Evolutionary conservation across 2,888 invertebrate species (phyloP).

Genomic region (Mellilla xanthometata): DNA sequence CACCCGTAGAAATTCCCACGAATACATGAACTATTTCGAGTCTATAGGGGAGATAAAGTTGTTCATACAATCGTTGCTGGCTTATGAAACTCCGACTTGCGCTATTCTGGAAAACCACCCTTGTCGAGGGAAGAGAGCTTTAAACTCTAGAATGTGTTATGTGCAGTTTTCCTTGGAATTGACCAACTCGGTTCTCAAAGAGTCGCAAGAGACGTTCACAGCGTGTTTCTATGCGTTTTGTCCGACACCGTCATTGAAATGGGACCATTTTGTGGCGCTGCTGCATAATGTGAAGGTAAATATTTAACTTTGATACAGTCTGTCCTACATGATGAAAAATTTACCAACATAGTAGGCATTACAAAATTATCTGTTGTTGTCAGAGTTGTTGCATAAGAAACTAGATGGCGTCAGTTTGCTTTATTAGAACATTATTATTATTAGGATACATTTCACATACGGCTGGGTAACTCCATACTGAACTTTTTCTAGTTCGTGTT

Average conservation of each 20-base stretch:
- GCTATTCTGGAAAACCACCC: slow-evolving; percentile 50
- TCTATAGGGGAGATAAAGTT: slow-evolving; percentile 93
- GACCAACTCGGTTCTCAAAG: slow-evolving; percentile 90
- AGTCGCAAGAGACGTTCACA: slow-evolving; percentile 95
- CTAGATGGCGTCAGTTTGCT: no score
- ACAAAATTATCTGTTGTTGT: no score
- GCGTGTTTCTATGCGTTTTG: slow-evolving; percentile 98
- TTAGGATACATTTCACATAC: no score
- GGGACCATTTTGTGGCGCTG: slow-evolving; percentile 94
- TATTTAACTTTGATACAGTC: no score
- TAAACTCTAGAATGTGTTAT: slow-evolving; percentile 59
- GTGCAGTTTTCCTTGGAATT: slow-evolving; percentile 81
- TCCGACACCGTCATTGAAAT: slow-evolving; percentile 95
- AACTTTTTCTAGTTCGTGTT: no score
- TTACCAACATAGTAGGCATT: no score
- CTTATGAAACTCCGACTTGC: slow-evolving; percentile 83
- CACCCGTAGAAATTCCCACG: slow-evolving; percentile 69
- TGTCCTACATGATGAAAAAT: no score
- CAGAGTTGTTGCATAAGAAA: no score
- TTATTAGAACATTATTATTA: no score
- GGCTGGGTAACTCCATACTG: no score
- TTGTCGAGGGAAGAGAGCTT: slow-evolving; percentile 62
- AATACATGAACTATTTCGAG: slow-evolving; percentile 91
- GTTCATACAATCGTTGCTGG: slow-evolving; percentile 90
- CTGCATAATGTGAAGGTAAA: slow-evolving; percentile 86